These are phyloP conservation scores for Ictidomys tridecemlineatus DNA, from an alignment of 2,113 vertebrate genomes.

Conservation along the genomic window DNA sequence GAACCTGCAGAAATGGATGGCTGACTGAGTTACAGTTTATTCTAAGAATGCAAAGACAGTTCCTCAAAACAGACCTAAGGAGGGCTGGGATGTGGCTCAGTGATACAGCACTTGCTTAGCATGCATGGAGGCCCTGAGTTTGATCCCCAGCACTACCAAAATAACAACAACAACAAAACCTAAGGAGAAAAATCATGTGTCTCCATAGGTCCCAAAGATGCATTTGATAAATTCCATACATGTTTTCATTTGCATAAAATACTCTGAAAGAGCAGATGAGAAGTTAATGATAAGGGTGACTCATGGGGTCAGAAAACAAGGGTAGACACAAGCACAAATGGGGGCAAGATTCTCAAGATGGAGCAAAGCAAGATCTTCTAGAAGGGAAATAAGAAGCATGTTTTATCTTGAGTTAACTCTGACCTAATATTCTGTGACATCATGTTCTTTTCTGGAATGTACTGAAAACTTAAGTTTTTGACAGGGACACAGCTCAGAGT, in stretches of 20 bases:
- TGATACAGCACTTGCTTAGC: too few species aligned
- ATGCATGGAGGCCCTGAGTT: too few species aligned
- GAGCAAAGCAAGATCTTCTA: neutral
- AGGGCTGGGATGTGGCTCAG: too few species aligned
- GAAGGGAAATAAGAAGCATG: neutral
- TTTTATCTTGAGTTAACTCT: neutral
- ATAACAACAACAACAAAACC: too few species aligned
- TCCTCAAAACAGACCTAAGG: neutral
- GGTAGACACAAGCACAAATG: neutral
- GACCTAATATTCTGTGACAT: neutral
- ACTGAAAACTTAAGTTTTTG: constrained; percentile 14
- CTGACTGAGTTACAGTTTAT: neutral
- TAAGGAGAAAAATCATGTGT: constrained; percentile 4
- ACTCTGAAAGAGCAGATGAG: neutral
- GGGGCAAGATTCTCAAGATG: neutral
- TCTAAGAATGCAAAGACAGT: neutral
- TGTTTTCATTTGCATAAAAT: neutral
- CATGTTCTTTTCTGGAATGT: neutral
- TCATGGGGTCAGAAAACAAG: neutral
- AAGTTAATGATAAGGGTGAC: neutral
- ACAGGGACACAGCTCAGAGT: neutral
- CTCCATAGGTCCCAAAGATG: neutral
- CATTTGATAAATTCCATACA: neutral
- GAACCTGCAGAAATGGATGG: neutral
- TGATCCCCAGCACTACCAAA: too few species aligned